These are phyloP conservation scores for Monarcha castaneiventris DNA, from an alignment of 2,113 vertebrate genomes.

Conservation along the genomic window DNA sequence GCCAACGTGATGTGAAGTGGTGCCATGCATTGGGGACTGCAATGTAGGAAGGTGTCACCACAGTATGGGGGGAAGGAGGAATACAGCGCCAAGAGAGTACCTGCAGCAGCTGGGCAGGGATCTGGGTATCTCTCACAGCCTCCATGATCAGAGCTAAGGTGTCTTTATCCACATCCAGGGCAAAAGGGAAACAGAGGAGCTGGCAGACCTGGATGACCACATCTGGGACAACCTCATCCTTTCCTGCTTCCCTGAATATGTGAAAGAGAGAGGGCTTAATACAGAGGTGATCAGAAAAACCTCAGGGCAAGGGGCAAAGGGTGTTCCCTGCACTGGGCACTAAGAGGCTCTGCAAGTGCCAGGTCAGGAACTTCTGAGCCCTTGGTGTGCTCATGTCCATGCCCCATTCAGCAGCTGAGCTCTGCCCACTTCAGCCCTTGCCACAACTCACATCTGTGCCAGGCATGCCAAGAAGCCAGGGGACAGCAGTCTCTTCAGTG, in stretches of 20 bases:
- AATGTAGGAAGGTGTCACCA: not conserved
- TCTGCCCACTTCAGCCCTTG: not conserved
- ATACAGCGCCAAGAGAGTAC: slow-evolving; percentile 17
- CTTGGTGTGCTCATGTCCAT: not conserved
- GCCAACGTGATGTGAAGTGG: not conserved
- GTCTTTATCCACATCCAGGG: slow-evolving; percentile 67
- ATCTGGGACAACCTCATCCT: slow-evolving; percentile 56
- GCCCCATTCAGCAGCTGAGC: not conserved
- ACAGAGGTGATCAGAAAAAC: not conserved
- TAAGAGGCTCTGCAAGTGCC: not conserved
- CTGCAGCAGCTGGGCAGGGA: slow-evolving; percentile 73
- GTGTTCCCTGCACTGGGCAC: not conserved
- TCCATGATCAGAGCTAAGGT: slow-evolving; percentile 35
- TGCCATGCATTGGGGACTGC: not conserved
- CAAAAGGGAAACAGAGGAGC: slow-evolving; percentile 77
- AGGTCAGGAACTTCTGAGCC: not conserved
- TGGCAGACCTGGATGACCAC: slow-evolving; percentile 72
- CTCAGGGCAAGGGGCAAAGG: not conserved
- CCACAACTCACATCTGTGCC: slow-evolving; percentile 70
- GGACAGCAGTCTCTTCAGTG: slow-evolving; percentile 68
- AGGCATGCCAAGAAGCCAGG: slow-evolving; percentile 69
- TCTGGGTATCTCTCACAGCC: slow-evolving; percentile 59
- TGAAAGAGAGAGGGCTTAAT: not conserved
- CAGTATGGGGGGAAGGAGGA: not conserved
- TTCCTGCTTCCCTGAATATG: slow-evolving; percentile 53